Percentiles rank a stretch among this genome's conserved stretches.
phyloP scores from a whole-genome alignment of 2,113 vertebrate species.

The Osmerus mordax region DNA sequence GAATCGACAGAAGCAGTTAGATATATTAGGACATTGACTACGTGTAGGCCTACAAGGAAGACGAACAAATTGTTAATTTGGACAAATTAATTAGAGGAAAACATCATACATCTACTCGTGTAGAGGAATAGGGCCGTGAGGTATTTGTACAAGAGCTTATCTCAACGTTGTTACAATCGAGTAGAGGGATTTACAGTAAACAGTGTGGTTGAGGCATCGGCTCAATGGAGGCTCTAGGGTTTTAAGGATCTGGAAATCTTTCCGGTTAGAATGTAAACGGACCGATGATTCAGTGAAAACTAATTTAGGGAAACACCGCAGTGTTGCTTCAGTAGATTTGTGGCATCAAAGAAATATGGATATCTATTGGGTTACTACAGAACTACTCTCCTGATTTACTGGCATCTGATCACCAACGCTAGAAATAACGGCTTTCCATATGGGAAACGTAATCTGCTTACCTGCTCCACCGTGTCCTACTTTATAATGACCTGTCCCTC shows the following conservation, averaged over 20 bases:
- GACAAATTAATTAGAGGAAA: too few species aligned
- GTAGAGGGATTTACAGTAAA: constrained; percentile 32
- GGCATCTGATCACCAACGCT: constrained; percentile 3
- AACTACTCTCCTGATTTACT: constrained; percentile 8
- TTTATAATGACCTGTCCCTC: constrained; percentile 3
- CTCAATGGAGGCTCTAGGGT: constrained; percentile 12
- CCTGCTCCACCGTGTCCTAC: constrained; percentile 46
- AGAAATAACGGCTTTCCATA: constrained; percentile 50
- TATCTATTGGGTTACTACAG: background rate
- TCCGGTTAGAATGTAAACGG: constrained; percentile 7
- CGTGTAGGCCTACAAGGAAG: too few species aligned
- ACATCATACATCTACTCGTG: too few species aligned
- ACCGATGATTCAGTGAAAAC: too few species aligned
- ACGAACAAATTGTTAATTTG: too few species aligned
- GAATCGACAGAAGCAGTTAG: background rate
- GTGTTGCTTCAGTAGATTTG: background rate
- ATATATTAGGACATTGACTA: too few species aligned
- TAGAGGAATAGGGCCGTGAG: background rate
- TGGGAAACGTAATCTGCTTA: constrained; percentile 72
- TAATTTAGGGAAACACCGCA: background rate
- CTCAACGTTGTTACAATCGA: constrained; percentile 9
- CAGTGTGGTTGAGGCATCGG: constrained; percentile 7
- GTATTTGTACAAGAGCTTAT: background rate
- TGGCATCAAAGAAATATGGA: background rate
- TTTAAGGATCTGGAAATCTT: constrained; percentile 24